phyloP scores from a whole-genome alignment of 92 coral and sea anemone genomes.

The Parazoanthus darwini region DNA sequence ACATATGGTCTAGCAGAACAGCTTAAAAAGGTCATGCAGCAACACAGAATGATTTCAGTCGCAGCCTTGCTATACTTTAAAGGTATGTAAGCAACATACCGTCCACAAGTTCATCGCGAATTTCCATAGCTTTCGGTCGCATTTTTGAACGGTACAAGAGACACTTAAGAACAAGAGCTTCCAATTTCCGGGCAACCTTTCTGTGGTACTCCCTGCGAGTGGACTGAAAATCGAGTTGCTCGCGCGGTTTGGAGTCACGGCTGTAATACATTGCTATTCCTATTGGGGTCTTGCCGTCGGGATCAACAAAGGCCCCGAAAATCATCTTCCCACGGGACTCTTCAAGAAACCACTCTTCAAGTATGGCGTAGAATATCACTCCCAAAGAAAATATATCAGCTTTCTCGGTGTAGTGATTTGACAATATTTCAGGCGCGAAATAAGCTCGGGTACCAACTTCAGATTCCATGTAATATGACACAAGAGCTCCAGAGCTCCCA shows the following conservation, averaged over 20 bases:
- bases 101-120: not conserved
- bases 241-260: constrained; percentile 4
- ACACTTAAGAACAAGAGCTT: not conserved
- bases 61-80: too few species aligned
- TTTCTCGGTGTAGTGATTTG: constrained; percentile 48
- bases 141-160: not conserved
- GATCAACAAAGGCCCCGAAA: constrained; percentile 40
- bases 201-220: not conserved
- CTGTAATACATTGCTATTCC: constrained; percentile 27
- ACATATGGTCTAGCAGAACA: too few species aligned
- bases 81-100: too few species aligned
- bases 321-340: constrained; percentile 1
- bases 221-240: not conserved
- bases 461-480: not conserved
- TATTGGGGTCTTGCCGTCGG: not conserved
- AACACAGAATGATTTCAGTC: too few species aligned
- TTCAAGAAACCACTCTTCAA: constrained; percentile 29
- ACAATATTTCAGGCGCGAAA: constrained; percentile 3
- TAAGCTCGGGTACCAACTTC: constrained; percentile 6
- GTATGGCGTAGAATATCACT: constrained; percentile 37
- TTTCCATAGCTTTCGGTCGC: constrained; percentile 25
- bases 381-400: constrained; percentile 44
- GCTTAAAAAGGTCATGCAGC: too few species aligned
- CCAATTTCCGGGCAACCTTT: not conserved
- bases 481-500: not conserved